Evolutionary conservation across 2,113 vertebrate genomes (phyloP).

Genomic region (Dolichotis patagonum): DNA sequence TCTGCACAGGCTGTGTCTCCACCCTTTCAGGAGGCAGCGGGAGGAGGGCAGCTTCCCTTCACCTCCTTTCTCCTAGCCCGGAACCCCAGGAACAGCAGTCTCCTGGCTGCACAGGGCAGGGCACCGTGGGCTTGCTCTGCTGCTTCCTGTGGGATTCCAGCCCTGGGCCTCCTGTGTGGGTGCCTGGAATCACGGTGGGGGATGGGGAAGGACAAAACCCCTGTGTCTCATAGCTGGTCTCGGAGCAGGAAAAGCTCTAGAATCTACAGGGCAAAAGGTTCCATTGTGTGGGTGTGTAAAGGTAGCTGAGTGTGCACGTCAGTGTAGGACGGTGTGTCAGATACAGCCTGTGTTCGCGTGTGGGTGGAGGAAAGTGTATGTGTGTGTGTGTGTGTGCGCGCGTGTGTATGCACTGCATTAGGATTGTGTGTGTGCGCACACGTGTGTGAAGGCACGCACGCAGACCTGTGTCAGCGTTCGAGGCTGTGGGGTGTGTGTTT

Average conservation of each 20-base stretch:
- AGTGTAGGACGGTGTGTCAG: not conserved
- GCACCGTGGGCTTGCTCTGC: not conserved
- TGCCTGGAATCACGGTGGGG: accelerated
- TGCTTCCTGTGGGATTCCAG: accelerated
- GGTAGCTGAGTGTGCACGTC: not conserved
- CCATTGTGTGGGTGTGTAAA: not conserved
- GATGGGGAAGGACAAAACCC: not conserved
- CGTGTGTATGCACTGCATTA: not conserved
- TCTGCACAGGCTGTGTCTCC: accelerated
- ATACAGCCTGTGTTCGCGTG: not conserved
- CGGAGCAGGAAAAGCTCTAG: not conserved
- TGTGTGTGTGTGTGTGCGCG: too few relatives aligned
- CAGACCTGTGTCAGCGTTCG: not conserved
- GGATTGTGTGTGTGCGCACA: not conserved
- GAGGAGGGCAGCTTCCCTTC: not conserved
- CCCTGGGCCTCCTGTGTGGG: too few relatives aligned
- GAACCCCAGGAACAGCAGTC: not conserved
- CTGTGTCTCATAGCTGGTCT: accelerated
- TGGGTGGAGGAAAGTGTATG: not conserved
- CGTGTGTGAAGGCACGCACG: not conserved
- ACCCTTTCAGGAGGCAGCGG: accelerated
- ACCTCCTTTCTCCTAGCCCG: not conserved
- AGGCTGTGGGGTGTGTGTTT: not conserved
- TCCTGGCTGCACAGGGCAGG: not conserved
- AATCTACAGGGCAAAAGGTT: not conserved